phyloP scores from a whole-genome alignment of 2,113 vertebrate species.

The Nipponia nippon region DNA sequence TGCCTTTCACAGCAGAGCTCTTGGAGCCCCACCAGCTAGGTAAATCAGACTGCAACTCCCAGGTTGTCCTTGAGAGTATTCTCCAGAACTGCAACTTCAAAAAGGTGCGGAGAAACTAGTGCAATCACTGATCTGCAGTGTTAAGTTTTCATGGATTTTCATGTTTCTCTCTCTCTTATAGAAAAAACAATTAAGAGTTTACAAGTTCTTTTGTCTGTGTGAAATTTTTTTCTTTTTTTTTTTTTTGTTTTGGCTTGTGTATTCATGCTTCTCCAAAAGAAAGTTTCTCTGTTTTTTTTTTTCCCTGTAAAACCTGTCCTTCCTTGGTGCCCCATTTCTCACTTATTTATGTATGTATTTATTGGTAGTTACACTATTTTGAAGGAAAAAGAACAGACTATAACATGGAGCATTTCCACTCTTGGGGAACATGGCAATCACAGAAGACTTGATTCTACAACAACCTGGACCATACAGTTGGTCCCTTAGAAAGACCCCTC shows the following conservation, averaged over 20 bases:
- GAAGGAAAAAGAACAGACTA: background rate
- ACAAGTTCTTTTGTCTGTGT: background rate
- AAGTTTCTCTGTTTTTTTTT: background rate
- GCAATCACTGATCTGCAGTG: background rate
- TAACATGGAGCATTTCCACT: background rate
- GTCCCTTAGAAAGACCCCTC: rapidly evolving
- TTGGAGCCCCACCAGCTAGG: background rate
- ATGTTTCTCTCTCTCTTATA: background rate
- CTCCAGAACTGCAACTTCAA: background rate
- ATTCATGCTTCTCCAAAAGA: background rate
- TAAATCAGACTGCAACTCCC: background rate
- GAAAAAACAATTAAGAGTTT: background rate
- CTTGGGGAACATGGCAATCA: background rate
- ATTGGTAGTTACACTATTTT: background rate
- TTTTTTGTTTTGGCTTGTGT: background rate
- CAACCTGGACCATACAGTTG: background rate
- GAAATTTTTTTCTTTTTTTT: background rate
- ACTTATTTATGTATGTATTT: background rate
- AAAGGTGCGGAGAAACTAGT: background rate
- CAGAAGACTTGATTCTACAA: background rate
- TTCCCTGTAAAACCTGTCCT: background rate
- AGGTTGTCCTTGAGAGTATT: background rate
- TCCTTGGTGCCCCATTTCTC: background rate
- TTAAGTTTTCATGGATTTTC: background rate
- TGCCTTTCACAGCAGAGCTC: background rate